These are phyloP conservation scores for Gambelia wislizenii DNA, from an alignment of 2,797 vertebrate genomes.

Conservation along the genomic window DNA sequence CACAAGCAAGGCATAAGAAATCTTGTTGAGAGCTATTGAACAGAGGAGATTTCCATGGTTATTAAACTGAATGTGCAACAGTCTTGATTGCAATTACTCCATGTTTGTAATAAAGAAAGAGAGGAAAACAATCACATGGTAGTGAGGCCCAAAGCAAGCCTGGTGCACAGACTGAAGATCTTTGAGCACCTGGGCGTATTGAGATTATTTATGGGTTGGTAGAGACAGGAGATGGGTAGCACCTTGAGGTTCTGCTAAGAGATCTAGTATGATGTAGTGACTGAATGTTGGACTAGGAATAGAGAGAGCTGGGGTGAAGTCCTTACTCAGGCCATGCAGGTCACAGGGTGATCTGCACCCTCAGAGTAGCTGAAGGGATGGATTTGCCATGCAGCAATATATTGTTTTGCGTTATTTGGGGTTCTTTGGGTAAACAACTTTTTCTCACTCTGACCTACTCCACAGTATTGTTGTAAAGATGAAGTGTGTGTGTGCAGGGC, in stretches of 20 bases:
- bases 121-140: background rate
- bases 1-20: slow-evolving; percentile 29
- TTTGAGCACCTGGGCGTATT: background rate
- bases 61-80: background rate
- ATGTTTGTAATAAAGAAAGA: slow-evolving; percentile 26
- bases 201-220: background rate
- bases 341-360: background rate
- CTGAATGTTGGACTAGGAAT: background rate
- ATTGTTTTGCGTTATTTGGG: too few species aligned
- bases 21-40: slow-evolving; percentile 34
- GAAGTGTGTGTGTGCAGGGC: background rate
- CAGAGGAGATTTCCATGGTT: slow-evolving; percentile 10
- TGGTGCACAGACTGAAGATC: background rate
- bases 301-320: too few species aligned
- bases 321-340: background rate
- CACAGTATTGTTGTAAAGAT: background rate
- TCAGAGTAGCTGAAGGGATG: too few species aligned
- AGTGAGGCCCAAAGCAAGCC: background rate
- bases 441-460: background rate
- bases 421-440: background rate
- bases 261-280: too few species aligned
- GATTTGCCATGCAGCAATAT: too few species aligned
- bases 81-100: slow-evolving; percentile 11
- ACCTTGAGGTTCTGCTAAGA: background rate
- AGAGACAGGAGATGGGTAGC: background rate